These are phyloP conservation scores for Sternarchorhynchus goeldii DNA, from an alignment of 2,797 vertebrate genomes.

Conservation along the genomic window DNA sequence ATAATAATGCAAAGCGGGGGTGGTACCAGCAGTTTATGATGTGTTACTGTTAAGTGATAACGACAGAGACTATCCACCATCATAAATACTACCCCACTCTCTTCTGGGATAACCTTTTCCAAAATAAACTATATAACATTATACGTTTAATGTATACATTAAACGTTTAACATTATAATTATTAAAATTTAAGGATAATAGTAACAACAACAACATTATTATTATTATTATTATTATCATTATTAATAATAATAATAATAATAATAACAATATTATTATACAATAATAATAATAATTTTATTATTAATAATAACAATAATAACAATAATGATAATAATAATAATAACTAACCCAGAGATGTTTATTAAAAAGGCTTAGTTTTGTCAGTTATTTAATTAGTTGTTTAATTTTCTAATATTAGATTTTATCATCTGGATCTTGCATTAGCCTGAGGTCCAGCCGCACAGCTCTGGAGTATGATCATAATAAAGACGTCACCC, in stretches of 20 bases:
- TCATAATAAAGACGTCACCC: slow-evolving; percentile 79
- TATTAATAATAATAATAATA: not conserved
- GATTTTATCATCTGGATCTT: not conserved
- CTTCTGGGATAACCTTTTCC: no score
- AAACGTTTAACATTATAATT: no score
- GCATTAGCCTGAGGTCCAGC: slow-evolving; percentile 37
- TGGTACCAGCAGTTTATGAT: no score
- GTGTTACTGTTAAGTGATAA: no score
- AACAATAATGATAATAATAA: not conserved
- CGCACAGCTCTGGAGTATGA: slow-evolving; percentile 51
- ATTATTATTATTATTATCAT: no score
- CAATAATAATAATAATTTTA: not conserved
- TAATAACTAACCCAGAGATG: no score
- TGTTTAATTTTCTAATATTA: slow-evolving; percentile 4
- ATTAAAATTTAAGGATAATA: not conserved
- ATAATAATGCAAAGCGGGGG: no score
- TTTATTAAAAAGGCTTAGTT: no score
- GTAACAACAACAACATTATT: not conserved
- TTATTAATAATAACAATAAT: not conserved
- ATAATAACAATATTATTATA: not conserved
- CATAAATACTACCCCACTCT: no score
- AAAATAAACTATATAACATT: no score
- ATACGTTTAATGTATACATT: no score
- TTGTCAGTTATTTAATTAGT: slow-evolving; percentile 1
- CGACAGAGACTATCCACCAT: no score